Percentiles rank a stretch among this genome's conserved stretches.
Evolutionary conservation across 1,140 invertebrate genomes (phyloP).

Genomic region (Meteorus sp.): DNA sequence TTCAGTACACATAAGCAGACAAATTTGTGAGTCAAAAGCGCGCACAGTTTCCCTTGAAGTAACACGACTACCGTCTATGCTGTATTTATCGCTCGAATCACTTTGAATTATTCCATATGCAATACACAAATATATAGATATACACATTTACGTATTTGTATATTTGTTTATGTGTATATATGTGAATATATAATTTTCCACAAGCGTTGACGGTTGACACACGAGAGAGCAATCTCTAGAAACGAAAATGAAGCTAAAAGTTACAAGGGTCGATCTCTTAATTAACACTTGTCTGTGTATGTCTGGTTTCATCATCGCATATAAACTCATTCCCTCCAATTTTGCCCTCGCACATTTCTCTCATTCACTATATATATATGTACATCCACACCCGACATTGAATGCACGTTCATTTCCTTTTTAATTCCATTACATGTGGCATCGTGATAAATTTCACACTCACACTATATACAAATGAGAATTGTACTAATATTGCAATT

Average conservation of each 20-base stretch:
- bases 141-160: background rate
- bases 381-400: background rate
- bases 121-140: no score
- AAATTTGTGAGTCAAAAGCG: no score
- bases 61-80: no score
- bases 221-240: background rate
- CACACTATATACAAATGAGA: background rate
- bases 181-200: background rate
- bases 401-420: background rate
- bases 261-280: slow-evolving; percentile 10
- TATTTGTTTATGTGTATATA: no score
- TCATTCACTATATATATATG: no score
- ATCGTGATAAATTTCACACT: background rate
- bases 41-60: no score
- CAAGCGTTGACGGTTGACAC: background rate
- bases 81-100: no score
- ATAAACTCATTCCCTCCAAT: background rate
- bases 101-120: no score
- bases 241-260: background rate
- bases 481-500: no score
- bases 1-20: no score
- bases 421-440: slow-evolving; percentile 7
- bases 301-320: no score
- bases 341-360: background rate
- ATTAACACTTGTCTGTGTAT: no score